Base-by-base conservation (phyloP, 2,888 invertebrate genomes). In the Phortica magna region DNA sequence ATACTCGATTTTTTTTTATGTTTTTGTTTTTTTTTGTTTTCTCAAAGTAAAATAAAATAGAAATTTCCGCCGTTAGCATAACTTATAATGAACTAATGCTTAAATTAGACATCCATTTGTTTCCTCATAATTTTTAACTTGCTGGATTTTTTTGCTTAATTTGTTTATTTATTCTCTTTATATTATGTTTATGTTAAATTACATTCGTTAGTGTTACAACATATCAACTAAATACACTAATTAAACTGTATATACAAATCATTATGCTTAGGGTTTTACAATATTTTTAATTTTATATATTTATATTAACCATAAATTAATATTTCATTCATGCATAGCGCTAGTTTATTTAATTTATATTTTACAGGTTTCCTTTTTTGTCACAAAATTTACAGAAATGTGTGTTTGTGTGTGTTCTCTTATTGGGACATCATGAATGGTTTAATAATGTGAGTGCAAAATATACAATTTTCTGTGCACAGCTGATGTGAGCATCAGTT, bases 81-180 rank as follows among this genome's bases (percentile, higher is more conserved):
- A 89, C 85, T 89, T 88, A 89, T 87, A 87, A 84, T 84, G 88
- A 84, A 87, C 87, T 85, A 85, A 85, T 87, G 84, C 87, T 87
- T 87, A 87, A 87, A 68, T 68, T 68, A 68, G 83, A 82, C 81
- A 82, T 80, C 76, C 59, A 81, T 79, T 78, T 85, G 80, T 83
- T 80, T 78, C 73, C 75, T 65, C 57, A 48, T 22, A 39, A 17
- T 31, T 53, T 73, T 74, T 68, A 43, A 43, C 43, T 68, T 68
- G 22, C 31, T 19, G 10, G 14, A 12, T 64, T 64, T 64, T 64
- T 31, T 9, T 64, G n/a, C n/a, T 43, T 41, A 12, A 41, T 68
- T 82, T 73, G 73, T 55, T 71, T 31, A 77, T 73, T 76, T 53
- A 73, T 12, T 43, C n/a, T 12, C 41, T 73, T 71, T 57, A 43